These are phyloP conservation scores for Aurelia coerulea DNA, from an alignment of 30 jellyfish, hydroid and myxozoan species.

Conservation along the genomic window DNA sequence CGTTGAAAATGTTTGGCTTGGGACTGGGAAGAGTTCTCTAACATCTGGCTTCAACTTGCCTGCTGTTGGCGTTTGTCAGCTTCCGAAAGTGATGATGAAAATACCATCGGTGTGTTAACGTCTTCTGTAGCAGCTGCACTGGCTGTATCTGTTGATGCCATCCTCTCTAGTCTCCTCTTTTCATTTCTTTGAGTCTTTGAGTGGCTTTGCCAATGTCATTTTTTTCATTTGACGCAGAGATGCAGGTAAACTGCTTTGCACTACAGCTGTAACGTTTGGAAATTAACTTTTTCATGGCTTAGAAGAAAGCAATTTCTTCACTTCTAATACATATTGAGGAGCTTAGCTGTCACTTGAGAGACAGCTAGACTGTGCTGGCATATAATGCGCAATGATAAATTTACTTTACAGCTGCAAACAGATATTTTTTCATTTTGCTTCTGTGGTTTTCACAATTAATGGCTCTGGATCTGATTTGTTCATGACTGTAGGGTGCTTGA, in stretches of 20 bases:
- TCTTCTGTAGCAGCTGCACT: no score
- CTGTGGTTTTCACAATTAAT: neutral
- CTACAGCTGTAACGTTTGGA: slow-evolving; percentile 14
- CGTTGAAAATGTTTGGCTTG: neutral
- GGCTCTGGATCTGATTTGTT: neutral
- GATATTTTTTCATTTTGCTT: neutral
- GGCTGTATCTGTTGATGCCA: neutral
- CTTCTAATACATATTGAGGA: neutral
- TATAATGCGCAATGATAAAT: neutral
- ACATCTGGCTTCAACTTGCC: neutral
- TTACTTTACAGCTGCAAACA: slow-evolving; percentile 2
- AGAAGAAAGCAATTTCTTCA: neutral
- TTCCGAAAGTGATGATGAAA: neutral
- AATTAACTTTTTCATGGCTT: neutral
- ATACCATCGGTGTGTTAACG: no score
- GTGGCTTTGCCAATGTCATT: neutral
- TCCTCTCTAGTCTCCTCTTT: neutral
- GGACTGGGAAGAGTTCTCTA: neutral
- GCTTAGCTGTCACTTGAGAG: neutral
- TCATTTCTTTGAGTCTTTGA: neutral
- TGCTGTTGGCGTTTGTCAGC: neutral
- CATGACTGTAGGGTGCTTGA: no score
- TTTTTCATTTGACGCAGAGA: neutral
- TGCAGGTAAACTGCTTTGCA: neutral
- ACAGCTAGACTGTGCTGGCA: slow-evolving; percentile 26